These are phyloP conservation scores for Nomada flava DNA, from an alignment of 2,888 invertebrate species.

Conservation along the genomic window DNA sequence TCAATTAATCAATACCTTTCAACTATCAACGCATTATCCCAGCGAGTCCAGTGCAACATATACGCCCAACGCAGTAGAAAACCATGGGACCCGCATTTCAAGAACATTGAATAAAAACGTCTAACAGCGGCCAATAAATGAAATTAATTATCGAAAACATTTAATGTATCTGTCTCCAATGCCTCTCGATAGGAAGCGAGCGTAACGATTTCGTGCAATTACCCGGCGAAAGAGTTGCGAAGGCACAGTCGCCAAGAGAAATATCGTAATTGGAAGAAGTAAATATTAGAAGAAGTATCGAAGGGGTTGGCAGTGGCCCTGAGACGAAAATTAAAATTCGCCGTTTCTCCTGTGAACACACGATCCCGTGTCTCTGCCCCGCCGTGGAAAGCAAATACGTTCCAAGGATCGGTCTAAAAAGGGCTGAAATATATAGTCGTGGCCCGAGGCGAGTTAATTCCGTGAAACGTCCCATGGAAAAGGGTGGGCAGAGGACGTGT, in stretches of 20 bases:
- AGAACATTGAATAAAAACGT: no score
- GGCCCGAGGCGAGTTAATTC: constrained; percentile 50
- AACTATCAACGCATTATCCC: no score
- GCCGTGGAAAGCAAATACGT: constrained; percentile 24
- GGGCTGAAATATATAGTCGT: constrained; percentile 31
- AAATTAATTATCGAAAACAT: no score
- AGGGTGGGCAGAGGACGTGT: constrained; percentile 35
- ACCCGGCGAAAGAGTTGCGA: neutral
- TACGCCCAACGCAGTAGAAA: no score
- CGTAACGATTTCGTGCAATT: neutral
- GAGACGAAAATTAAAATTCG: constrained; percentile 20
- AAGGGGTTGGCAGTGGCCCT: neutral
- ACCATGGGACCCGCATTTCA: no score
- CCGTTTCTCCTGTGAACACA: constrained; percentile 16
- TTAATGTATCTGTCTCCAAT: neutral
- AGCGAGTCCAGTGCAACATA: no score
- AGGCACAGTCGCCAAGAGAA: no score
- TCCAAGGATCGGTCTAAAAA: constrained; percentile 32
- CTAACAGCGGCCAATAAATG: no score
- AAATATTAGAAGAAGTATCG: neutral
- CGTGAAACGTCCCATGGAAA: constrained; percentile 41
- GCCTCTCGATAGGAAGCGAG: neutral
- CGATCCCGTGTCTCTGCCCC: neutral
- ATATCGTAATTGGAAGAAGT: no score
- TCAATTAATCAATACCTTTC: no score